Conservation (phyloP, 2,797 vertebrate species). For the Chrosomus eos region DNA sequence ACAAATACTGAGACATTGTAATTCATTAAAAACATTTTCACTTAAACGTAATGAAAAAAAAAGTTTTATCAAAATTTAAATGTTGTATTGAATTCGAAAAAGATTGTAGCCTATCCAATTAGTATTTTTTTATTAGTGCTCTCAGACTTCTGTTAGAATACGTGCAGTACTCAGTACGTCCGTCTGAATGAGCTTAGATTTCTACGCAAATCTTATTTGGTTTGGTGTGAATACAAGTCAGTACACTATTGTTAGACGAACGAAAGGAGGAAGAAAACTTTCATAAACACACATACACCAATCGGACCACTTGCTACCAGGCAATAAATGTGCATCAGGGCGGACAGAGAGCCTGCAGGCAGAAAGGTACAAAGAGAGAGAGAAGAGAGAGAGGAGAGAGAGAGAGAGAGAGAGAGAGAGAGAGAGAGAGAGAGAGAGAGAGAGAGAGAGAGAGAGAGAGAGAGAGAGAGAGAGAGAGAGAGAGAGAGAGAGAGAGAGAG, state of each 20-base stretch:
- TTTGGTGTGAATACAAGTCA: constrained; percentile 18
- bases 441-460: not conserved
- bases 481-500: not conserved
- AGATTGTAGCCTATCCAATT: not conserved
- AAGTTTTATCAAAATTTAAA: too few relatives aligned
- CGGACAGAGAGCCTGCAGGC: constrained; percentile 32
- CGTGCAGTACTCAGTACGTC: too few relatives aligned
- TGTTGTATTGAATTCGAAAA: not conserved
- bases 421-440: not conserved
- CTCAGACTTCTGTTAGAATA: not conserved
- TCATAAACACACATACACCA: constrained; percentile 15
- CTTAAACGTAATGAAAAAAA: not conserved
- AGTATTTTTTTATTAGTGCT: constrained; percentile 7
- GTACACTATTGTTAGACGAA: constrained; percentile 7
- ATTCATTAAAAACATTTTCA: not conserved
- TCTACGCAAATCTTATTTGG: not conserved
- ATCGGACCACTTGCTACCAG: constrained; percentile 34
- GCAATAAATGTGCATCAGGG: constrained; percentile 46
- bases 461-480: not conserved
- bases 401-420: too few relatives aligned
- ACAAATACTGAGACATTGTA: not conserved
- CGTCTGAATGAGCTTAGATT: constrained; percentile 14
- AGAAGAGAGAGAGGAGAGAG: too few relatives aligned
- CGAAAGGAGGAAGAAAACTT: constrained; percentile 17
- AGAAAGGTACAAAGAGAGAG: too few relatives aligned